Base-by-base conservation (phyloP, 2,888 invertebrate species). In the Clivina fossor region DNA sequence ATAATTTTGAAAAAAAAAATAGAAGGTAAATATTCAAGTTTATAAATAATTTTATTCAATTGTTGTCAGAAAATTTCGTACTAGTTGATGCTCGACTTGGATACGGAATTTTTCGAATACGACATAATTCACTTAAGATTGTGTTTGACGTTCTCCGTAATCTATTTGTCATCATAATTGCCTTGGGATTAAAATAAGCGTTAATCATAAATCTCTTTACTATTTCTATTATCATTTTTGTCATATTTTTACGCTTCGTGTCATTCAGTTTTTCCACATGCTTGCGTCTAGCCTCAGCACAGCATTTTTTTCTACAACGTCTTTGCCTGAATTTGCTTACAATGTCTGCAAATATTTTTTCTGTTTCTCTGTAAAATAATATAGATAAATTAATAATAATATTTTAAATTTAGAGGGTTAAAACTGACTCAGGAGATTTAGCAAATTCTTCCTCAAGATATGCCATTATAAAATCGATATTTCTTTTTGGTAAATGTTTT, bases 51-150 rank as follows among this genome's bases (percentile, higher is more conserved):
- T 9, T 26, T 26, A 40, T 19, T 13, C 16, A 7, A 2, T 2
- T 18, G 16, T 11, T 37, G 11, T 8, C 16, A 11, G 16, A 37
- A 11, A n/a, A n/a, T n/a, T n/a, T 15, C 37, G 5, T 15, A 37
- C 37, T 37, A 15, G 11, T 2, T 8, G 37, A 37, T 37, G 11
- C 13, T 9, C 40, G 40, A 11, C 22, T 11, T 89, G 96, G 80
- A 87, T 95, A 75, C 85, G 88, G 78, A 90, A 97, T 71, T 91
- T 95, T 92, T 89, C 94, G 70, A 63, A 82, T 73, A 61, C 79
- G 78, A 50, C 80, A 79, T 4, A 82, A 75, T 61, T 79, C 72
- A 60, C 80, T 79, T 61, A 81, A 64, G n/a, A 82, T 77, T 2
- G 79, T 78, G 60, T 82, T 80, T 2, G 82, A 79, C 37, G 81